Base-by-base conservation (phyloP, 2,113 vertebrate species). In the Dipodomys spectabilis region DNA sequence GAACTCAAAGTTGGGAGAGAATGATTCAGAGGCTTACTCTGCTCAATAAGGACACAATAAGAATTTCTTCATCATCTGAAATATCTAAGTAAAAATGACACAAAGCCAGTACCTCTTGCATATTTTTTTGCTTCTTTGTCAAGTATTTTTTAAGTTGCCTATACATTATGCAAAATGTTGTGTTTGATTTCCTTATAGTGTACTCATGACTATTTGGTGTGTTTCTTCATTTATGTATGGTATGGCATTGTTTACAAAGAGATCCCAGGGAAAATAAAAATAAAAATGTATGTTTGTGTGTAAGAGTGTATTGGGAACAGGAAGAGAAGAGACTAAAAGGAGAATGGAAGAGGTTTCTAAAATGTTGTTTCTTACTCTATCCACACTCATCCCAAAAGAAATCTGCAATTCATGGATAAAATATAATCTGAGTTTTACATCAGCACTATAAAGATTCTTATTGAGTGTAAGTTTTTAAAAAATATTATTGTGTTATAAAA, bases 401-500 rank as follows among this genome's bases (percentile, higher is more conserved):
- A 95, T 35, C 8, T 64, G 10, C 75, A 92, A 13, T 88, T 85
- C 28, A 92, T 92, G 64, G 74, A 82, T 94, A 77, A 95, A 84
- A 95, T 27, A 28, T 75, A 73, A 92, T 78, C 77, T 96, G 88
- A 93, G n/a, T 96, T 96, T 96, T 88, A 93, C 25, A 93, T 69
- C n/a, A 89, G 5, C 71, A 73, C 85, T 93, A 78, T 60, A 93
- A 92, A 60, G 15, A 79, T 84, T 69, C 30, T 30, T 86, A 80
- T 0, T 0, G 53, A 78, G 25, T 45, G 45, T 45, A 90, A 27
- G 39, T 78, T 74, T 57, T 79, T 97, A 77, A 72, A 90, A 39
- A 77, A 93, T 81, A 2, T 22, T 87, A 94, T 93, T 93, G 95
- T 96, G n/a, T 81, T 91, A 93, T 94, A 96, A 95, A 97, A 94